Conservation (phyloP, 2,113 vertebrate species). For the Caretta caretta region DNA sequence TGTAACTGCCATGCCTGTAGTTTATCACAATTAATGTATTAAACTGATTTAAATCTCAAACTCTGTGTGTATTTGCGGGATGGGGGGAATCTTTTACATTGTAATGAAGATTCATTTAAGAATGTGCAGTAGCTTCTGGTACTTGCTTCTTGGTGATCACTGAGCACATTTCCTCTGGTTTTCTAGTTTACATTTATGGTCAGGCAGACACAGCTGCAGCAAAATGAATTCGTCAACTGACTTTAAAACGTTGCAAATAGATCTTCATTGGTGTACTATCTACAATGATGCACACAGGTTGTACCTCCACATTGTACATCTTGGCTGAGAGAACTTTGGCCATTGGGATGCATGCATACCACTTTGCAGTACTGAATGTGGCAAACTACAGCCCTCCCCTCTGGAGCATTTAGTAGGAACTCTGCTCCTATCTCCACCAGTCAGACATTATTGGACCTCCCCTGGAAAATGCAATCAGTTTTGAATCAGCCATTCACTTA, state of each 20-base stretch:
- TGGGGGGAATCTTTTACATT: not conserved
- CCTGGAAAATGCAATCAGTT: slow-evolving; percentile 23
- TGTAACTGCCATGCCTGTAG: not conserved
- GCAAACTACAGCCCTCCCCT: not conserved
- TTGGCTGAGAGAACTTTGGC: not conserved
- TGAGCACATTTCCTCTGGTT: not conserved
- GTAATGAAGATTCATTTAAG: not conserved
- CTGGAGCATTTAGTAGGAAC: not conserved
- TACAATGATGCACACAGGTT: not conserved
- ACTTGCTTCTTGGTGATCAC: not conserved
- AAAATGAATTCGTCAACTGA: not conserved
- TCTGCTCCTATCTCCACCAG: not conserved
- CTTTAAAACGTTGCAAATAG: no score
- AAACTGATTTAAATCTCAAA: no score
- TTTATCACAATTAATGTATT: not conserved
- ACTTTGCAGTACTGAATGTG: not conserved
- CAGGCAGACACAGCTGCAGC: not conserved
- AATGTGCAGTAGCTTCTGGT: not conserved
- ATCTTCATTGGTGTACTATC: not conserved
- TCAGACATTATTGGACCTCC: slow-evolving; percentile 25
- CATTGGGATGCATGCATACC: not conserved
- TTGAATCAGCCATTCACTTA: slow-evolving; percentile 11
- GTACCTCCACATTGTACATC: not conserved
- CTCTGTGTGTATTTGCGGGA: no score
- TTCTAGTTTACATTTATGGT: not conserved